These are phyloP conservation scores for Lagorchestes hirsutus DNA, from an alignment of 2,797 vertebrate genomes.

Conservation along the genomic window DNA sequence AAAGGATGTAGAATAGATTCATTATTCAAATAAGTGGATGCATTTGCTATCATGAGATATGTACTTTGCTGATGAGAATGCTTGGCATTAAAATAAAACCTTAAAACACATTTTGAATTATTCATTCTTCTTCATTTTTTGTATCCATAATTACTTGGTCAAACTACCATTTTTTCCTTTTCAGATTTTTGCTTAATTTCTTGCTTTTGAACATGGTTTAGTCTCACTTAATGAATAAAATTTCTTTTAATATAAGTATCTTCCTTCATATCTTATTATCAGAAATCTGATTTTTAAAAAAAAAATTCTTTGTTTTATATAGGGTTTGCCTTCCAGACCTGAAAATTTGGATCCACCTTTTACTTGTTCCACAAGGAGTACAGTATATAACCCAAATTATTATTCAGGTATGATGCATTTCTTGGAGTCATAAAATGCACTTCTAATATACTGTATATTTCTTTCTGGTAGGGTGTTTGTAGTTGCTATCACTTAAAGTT, in stretches of 20 bases:
- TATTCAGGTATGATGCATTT: constrained; percentile 78
- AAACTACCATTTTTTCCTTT: constrained; percentile 41
- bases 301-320: constrained; percentile 53
- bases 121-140: constrained; percentile 20
- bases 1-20: neutral
- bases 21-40: neutral
- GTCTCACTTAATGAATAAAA: constrained; percentile 44
- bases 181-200: constrained; percentile 24
- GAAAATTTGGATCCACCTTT: constrained; percentile 74
- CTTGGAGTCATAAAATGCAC: constrained; percentile 61
- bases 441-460: constrained; percentile 31
- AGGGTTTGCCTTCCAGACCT: constrained; percentile 81
- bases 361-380: constrained; percentile 77
- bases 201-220: constrained; percentile 48
- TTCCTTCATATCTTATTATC: constrained; percentile 37
- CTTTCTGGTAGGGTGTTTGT: constrained; percentile 47
- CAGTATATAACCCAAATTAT: constrained; percentile 77
- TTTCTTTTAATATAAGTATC: constrained; percentile 54
- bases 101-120: neutral
- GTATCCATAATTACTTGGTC: constrained; percentile 45
- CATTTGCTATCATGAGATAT: neutral
- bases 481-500: constrained; percentile 58
- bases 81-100: constrained; percentile 41
- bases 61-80: constrained; percentile 5
- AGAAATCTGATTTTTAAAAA: constrained; percentile 64